phyloP scores from a whole-genome alignment of 1,140 invertebrate species.

The Rhyzopertha dominica region DNA sequence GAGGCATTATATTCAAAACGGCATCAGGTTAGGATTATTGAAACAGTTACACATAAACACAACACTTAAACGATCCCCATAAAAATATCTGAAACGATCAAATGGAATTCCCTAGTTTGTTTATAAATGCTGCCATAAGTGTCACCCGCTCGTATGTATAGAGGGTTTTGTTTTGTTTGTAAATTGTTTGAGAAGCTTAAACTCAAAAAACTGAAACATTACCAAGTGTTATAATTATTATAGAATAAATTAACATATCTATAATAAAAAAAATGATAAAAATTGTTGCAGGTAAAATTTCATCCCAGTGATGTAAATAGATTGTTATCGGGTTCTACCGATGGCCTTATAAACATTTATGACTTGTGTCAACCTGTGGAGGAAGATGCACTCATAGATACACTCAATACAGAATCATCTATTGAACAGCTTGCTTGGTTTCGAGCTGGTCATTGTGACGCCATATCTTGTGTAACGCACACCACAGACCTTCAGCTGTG shows the following conservation, averaged over 20 bases:
- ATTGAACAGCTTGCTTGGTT: slow-evolving; percentile 61
- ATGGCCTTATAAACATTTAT: slow-evolving; percentile 83
- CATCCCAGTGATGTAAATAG: slow-evolving; percentile 64
- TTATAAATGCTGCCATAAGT: too few species aligned
- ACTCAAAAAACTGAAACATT: background rate
- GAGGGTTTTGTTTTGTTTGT: background rate
- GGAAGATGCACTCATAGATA: slow-evolving; percentile 74
- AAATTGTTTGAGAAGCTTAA: slow-evolving; percentile 4
- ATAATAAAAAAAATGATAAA: too few species aligned
- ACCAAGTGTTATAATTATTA: too few species aligned
- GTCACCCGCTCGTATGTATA: too few species aligned
- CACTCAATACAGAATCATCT: slow-evolving; percentile 79
- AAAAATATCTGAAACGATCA: too few species aligned
- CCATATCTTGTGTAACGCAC: slow-evolving; percentile 63
- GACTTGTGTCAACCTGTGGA: slow-evolving; percentile 70
- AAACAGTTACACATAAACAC: too few species aligned
- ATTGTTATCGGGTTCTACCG: slow-evolving; percentile 70
- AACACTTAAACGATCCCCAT: too few species aligned
- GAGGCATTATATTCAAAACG: background rate
- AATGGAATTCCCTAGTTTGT: too few species aligned
- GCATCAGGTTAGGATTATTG: too few species aligned
- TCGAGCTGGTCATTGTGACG: slow-evolving; percentile 45
- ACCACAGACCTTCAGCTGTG: slow-evolving; percentile 68
- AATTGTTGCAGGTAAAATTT: slow-evolving; percentile 53
- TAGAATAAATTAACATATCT: background rate